These are phyloP conservation scores for Sepiola atlantica DNA, from an alignment of 2,888 invertebrate species.

Conservation along the genomic window DNA sequence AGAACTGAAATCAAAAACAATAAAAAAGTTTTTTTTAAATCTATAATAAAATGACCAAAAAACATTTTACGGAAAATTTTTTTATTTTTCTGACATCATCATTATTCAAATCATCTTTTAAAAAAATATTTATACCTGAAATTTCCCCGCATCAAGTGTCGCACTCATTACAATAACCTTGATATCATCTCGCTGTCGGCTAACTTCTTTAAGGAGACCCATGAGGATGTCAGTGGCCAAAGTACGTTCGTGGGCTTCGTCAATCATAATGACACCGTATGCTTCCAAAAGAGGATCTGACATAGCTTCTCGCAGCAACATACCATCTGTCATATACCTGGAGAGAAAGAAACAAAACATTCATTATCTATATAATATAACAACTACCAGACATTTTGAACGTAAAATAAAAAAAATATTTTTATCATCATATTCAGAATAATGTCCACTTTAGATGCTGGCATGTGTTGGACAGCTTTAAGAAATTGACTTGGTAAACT, in stretches of 20 bases:
- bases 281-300: slow-evolving; percentile 97
- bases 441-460: no score
- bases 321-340: slow-evolving; percentile 99
- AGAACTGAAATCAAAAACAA: slow-evolving; percentile 81
- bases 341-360: slow-evolving; percentile 50
- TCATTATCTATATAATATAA: not conserved
- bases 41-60: no score
- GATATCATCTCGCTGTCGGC: slow-evolving; percentile 91
- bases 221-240: slow-evolving; percentile 98
- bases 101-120: not conserved
- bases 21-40: not conserved
- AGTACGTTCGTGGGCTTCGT: slow-evolving; percentile 99
- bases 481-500: no score
- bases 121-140: slow-evolving; percentile 79
- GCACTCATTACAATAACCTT: slow-evolving; percentile 99
- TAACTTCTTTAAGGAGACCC: slow-evolving; percentile 97
- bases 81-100: not conserved
- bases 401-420: no score
- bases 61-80: no score
- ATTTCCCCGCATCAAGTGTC: slow-evolving; percentile 98
- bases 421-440: no score
- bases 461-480: no score
- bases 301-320: slow-evolving; percentile 99
- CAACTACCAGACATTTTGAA: no score
- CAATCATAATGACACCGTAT: slow-evolving; percentile 95